Conservation (phyloP, 2,797 vertebrate genomes). For the Toxotes lorentzi region DNA sequence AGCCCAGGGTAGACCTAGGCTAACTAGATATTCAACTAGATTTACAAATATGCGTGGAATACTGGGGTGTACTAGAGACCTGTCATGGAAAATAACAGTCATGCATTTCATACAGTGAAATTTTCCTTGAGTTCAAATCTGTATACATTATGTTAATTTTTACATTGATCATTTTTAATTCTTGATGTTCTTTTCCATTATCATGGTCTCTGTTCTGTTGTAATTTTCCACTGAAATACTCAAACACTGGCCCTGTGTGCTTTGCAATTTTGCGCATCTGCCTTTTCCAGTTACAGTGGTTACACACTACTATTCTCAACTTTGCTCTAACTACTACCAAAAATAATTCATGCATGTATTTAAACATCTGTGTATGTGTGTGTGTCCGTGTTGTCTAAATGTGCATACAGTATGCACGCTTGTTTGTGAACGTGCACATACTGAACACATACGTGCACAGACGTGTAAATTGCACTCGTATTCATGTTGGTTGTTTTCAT, state of each 20-base stretch:
- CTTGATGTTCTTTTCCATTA: slow-evolving; percentile 49
- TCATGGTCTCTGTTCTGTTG: slow-evolving; percentile 60
- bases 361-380: slow-evolving; percentile 21
- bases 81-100: slow-evolving; percentile 42
- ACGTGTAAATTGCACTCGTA: slow-evolving; percentile 30
- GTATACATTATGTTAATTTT: slow-evolving; percentile 6
- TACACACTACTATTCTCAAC: slow-evolving; percentile 37
- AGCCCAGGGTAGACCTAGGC: slow-evolving; percentile 36
- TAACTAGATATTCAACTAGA: slow-evolving; percentile 30
- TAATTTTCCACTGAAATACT: slow-evolving; percentile 58
- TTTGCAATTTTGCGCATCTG: slow-evolving; percentile 45
- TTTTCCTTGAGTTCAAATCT: not conserved
- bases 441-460: slow-evolving; percentile 24
- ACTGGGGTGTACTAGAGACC: slow-evolving; percentile 46
- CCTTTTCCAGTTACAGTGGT: slow-evolving; percentile 32
- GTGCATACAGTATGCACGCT: slow-evolving; percentile 13
- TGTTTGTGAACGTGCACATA: slow-evolving; percentile 44
- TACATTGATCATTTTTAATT: not conserved
- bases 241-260: slow-evolving; percentile 53
- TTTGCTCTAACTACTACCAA: slow-evolving; percentile 40
- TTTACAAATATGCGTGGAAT: slow-evolving; percentile 26
- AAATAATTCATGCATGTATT: slow-evolving; percentile 46
- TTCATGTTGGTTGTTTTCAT: slow-evolving; percentile 45
- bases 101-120: slow-evolving; percentile 7
- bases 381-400: slow-evolving; percentile 14